Percentiles rank a stretch among this genome's conserved stretches.
These are phyloP conservation scores for Drosophila atroscutellata DNA, from an alignment of 2,888 invertebrate species.

Conservation along the genomic window DNA sequence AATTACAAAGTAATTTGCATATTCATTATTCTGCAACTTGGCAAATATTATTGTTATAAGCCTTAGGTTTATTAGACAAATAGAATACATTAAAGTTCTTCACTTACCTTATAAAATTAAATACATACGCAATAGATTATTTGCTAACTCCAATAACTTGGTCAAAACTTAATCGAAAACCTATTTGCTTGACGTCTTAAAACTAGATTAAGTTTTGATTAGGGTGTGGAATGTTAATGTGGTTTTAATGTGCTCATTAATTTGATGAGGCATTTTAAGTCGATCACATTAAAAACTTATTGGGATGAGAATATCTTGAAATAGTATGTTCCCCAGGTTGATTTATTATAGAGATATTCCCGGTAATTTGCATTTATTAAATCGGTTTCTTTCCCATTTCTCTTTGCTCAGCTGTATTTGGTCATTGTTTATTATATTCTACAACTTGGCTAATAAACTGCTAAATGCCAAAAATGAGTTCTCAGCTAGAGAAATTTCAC, in stretches of 20 bases:
- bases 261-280: constrained; percentile 5
- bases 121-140: not conserved
- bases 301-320: not conserved
- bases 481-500: constrained; percentile 69
- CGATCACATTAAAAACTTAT: constrained; percentile 6
- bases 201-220: not conserved
- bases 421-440: constrained; percentile 49
- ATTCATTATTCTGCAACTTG: not conserved
- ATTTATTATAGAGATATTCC: constrained; percentile 46
- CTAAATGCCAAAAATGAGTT: constrained; percentile 71
- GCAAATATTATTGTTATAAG: not conserved
- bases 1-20: constrained; percentile 1
- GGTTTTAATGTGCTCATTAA: constrained; percentile 25
- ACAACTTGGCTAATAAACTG: constrained; percentile 58
- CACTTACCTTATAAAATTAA: not conserved
- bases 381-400: constrained; percentile 46
- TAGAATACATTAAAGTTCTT: not conserved
- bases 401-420: constrained; percentile 39
- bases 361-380: constrained; percentile 38
- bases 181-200: not conserved
- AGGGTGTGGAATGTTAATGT: constrained; percentile 19
- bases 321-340: constrained; percentile 17
- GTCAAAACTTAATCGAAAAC: not conserved
- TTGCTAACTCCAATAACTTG: not conserved
- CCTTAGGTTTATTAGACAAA: not conserved